Conservation (phyloP, 2,888 invertebrate genomes). For the Dolomedes plantarius region DNA sequence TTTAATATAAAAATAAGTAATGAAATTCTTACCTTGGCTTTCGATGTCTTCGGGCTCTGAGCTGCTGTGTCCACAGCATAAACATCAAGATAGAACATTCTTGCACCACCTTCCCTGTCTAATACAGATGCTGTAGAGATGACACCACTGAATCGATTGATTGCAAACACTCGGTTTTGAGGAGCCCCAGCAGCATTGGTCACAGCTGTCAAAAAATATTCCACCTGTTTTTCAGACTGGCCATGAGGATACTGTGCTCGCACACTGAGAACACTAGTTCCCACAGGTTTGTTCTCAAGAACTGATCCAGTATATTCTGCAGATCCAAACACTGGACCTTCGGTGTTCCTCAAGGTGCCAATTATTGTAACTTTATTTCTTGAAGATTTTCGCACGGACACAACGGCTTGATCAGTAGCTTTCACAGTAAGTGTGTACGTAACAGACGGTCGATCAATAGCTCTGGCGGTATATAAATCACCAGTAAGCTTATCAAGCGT, state of each 20-base stretch:
- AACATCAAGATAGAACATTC: constrained; percentile 88
- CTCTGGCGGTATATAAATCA: constrained; percentile 76
- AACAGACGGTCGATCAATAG: constrained; percentile 75
- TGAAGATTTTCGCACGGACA: constrained; percentile 89
- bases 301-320: constrained; percentile 85
- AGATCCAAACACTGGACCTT: constrained; percentile 80
- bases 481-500: constrained; percentile 76
- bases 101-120: constrained; percentile 75
- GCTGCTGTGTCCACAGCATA: constrained; percentile 86
- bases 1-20: too few species aligned
- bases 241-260: constrained; percentile 80
- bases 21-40: constrained; percentile 74
- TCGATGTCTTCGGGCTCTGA: constrained; percentile 74
- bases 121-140: constrained; percentile 82
- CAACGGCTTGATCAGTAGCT: constrained; percentile 94
- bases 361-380: constrained; percentile 89
- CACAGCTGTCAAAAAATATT: constrained; percentile 89
- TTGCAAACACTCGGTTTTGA: constrained; percentile 91
- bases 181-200: constrained; percentile 80
- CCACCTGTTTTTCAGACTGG: constrained; percentile 81
- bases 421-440: constrained; percentile 87
- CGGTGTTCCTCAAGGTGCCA: constrained; percentile 49
- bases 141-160: constrained; percentile 91
- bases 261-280: constrained; percentile 89
- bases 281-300: constrained; percentile 91